A percentile compares a stretch with the other conserved stretches of the same genome.
These are phyloP conservation scores for Schizopygopsis malacanthus DNA, from an alignment of 2,797 vertebrate genomes.

Conservation along the genomic window DNA sequence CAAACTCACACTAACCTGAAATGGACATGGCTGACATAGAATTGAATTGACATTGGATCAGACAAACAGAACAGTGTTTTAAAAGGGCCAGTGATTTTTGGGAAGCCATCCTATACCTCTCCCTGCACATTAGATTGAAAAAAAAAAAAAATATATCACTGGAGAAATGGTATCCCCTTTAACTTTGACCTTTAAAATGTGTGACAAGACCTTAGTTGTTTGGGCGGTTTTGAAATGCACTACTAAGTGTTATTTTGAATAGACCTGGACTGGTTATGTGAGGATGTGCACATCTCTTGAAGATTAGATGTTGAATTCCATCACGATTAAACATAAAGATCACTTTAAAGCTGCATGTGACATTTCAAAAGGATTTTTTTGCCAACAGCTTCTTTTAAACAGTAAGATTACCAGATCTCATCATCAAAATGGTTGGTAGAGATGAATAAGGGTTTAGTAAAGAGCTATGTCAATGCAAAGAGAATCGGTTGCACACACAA, in stretches of 20 bases:
- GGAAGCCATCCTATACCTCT: neutral
- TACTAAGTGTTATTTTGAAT: neutral
- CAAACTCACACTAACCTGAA: neutral
- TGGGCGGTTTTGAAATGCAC: neutral
- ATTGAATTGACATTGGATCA: neutral
- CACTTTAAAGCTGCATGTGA: neutral
- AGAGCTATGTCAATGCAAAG: neutral
- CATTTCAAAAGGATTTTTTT: neutral
- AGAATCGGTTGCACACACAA: neutral
- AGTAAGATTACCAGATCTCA: neutral
- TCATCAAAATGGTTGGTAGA: neutral
- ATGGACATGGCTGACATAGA: neutral
- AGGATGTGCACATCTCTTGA: neutral
- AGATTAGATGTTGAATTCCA: slow-evolving; percentile 18
- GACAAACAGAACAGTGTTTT: neutral
- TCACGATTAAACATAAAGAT: slow-evolving; percentile 9
- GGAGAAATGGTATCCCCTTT: neutral
- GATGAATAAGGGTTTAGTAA: neutral
- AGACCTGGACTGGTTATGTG: neutral
- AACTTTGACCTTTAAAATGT: neutral
- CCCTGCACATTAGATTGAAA: neutral
- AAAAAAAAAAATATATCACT: neutral
- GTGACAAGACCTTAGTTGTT: neutral
- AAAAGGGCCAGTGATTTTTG: neutral
- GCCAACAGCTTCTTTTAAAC: neutral